Percentiles rank a stretch among this genome's conserved stretches.
Conservation (phyloP, 2,888 invertebrate species). For the Orthosia incerta region DNA sequence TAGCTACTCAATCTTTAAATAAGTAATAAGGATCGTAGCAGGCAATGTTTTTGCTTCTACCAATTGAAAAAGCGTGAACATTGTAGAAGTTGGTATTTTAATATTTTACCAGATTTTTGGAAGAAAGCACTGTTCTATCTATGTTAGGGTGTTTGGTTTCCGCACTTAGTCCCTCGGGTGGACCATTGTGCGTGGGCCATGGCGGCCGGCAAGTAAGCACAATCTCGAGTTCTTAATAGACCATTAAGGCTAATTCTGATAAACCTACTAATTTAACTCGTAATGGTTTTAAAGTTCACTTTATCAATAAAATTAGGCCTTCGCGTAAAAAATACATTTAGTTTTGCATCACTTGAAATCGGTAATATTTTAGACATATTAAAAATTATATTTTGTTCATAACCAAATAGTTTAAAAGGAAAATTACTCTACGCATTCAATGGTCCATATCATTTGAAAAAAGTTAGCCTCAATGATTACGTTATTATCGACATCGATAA, state of each 20-base stretch:
- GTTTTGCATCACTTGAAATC: background rate
- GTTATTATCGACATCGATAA: conserved; percentile 36
- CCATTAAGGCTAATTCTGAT: no score
- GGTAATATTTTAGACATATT: background rate
- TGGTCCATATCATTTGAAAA: conserved; percentile 53
- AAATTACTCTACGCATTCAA: conserved; percentile 20
- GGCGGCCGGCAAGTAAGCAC: no score
- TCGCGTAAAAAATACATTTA: background rate
- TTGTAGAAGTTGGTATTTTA: no score
- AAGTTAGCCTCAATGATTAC: conserved; percentile 57
- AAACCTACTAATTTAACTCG: background rate
- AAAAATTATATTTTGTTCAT: conserved; percentile 9
- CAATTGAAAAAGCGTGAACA: no score
- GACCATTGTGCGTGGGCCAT: no score
- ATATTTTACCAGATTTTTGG: background rate
- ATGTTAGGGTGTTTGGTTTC: no score
- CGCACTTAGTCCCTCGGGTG: no score
- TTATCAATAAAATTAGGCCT: conserved; percentile 18
- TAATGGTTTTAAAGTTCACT: background rate
- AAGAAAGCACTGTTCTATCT: no score
- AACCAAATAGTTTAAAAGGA: conserved; percentile 39
- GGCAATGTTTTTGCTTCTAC: no score
- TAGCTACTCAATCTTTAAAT: no score
- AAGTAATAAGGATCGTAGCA: no score
- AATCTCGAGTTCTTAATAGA: background rate